A percentile compares a stretch with the other conserved stretches of the same genome.
Evolutionary conservation across 1,140 invertebrate genomes (phyloP).

Genomic region (Caenorhabditis inopinata): DNA sequence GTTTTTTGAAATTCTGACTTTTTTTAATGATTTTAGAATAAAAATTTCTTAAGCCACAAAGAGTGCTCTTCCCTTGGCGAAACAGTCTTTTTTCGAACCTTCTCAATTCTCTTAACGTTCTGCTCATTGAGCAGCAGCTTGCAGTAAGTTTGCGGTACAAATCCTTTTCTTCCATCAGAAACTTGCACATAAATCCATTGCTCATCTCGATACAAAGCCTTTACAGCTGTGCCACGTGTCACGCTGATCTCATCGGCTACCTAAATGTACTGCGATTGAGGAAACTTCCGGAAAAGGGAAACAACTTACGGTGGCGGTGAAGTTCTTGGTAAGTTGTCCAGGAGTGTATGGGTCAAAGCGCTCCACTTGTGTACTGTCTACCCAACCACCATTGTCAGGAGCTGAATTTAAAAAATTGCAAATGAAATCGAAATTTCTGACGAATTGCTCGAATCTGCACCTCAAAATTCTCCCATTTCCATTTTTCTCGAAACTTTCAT

Average conservation of each 20-base stretch:
- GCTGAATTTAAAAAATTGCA: not conserved
- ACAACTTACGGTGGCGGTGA: not conserved
- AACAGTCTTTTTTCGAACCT: no score
- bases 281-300: not conserved
- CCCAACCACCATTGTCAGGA: not conserved
- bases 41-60: no score
- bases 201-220: constrained; percentile 35
- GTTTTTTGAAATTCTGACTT: no score
- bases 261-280: not conserved
- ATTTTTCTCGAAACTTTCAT: no score
- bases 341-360: constrained; percentile 7
- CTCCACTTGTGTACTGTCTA: constrained; percentile 16
- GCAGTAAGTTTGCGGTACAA: constrained; percentile 7
- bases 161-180: constrained; percentile 32
- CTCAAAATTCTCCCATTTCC: no score
- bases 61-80: no score
- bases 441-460: no score
- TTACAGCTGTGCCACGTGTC: constrained; percentile 6
- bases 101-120: not conserved
- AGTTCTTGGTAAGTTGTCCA: constrained; percentile 9
- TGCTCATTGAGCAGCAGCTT: not conserved
- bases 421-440: no score
- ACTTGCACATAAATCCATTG: constrained; percentile 36
- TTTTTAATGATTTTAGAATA: no score
- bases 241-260: constrained; percentile 36